Evolutionary conservation across 2,797 vertebrate species (phyloP), one percentile per base, ranked within the genome.

Genomic region (Tokudaia muenninki): DNA sequence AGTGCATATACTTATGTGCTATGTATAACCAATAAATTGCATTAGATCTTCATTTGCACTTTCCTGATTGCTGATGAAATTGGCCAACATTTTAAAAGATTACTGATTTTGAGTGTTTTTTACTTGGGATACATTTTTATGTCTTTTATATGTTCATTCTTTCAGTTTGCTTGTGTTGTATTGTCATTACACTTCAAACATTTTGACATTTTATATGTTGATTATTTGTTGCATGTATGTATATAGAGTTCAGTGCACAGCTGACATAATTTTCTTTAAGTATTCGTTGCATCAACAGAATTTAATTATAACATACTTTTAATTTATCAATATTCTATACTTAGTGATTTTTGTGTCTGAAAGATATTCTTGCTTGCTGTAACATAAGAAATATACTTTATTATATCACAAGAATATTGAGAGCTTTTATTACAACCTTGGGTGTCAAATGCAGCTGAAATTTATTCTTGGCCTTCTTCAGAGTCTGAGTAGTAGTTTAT

Each of bases 251-350:
- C 9, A 78, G 22, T 78, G 41, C 65, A 52, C 29, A 92, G 47
- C 47, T 88, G 37, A 79, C 7, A 78, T 87, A 44, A 65, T 72
- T 96, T 94, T 72, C 41, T 61, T 92, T 63, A 61, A 34, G 19
- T 19, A 63, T 5, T 24, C 3, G 52, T 67, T 93, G 44, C 80
- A 80, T 91, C 14, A 74, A 52, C 16, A 94, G 4, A 50, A 70
- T 90, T 90, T 88, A 83, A 67, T 72, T 87, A 93, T 79, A 61
- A 37, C 47, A 1, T 81, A 63, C 29, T 82, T 87, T 82, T 87
- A 26, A 19, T 44, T 55, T 92, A 29, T 24, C 41, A 55, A 1
- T 75, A 12, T 86, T 14, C 59, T 84, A 75, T 21, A 65, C 13
- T 82, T 61, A n/a, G 31, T 34, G 2, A 5, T 80, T 74, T 61